Conservation (phyloP, 2,113 vertebrate genomes). For the Atrichornis clamosus region DNA sequence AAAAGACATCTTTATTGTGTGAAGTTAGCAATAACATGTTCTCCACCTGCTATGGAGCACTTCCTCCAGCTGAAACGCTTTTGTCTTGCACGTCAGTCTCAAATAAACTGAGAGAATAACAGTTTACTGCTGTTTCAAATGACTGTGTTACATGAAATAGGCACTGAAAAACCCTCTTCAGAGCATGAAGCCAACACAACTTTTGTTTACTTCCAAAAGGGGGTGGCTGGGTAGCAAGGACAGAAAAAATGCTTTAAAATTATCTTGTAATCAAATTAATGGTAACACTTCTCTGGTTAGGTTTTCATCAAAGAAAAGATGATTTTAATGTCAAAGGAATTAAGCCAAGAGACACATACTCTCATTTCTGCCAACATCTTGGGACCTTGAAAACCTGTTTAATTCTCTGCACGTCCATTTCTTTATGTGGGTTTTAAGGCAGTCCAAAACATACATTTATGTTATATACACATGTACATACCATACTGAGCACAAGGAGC, state of each 20-base stretch:
- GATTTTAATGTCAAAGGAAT: not conserved
- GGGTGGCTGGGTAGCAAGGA: rapidly evolving
- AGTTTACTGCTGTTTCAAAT: not conserved
- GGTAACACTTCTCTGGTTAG: not conserved
- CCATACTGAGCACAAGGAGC: not conserved
- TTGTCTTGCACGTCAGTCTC: not conserved
- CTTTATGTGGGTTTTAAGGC: not conserved
- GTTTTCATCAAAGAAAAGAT: not conserved
- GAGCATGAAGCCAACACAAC: not conserved
- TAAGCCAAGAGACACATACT: not conserved
- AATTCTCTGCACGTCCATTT: not conserved
- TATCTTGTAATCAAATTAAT: not conserved
- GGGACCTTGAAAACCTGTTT: not conserved
- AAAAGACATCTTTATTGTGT: not conserved
- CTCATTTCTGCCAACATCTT: not conserved
- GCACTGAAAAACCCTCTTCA: not conserved
- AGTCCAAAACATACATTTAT: not conserved
- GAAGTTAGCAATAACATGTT: not conserved
- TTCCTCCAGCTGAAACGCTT: not conserved
- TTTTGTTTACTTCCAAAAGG: not conserved
- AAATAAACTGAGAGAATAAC: constrained; percentile 12
- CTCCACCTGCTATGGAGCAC: not conserved
- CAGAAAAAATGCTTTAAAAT: not conserved
- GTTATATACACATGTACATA: not conserved
- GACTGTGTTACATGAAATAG: not conserved